Evolutionary conservation across 2,888 invertebrate genomes (phyloP), one percentile per base, ranked within the genome.

Genomic region (Drosophila atripex): DNA sequence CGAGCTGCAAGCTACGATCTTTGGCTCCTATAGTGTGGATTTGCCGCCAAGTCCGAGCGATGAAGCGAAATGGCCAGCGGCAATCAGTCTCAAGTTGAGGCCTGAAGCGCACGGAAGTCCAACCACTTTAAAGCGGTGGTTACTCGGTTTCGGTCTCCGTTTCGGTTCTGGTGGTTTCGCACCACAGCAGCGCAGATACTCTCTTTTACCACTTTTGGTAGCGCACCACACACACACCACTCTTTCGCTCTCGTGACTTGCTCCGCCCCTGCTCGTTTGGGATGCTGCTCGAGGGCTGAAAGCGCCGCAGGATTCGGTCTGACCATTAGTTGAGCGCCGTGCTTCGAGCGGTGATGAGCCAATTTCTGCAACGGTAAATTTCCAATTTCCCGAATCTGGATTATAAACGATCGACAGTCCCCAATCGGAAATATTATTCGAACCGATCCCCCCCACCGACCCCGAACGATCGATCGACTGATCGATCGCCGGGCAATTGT

Each of bases 291-390:
- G 85, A 84, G 90, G 91, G 89, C 83, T 85, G 78, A 73, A 79
- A 90, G 78, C 77, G 89, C 91, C 90, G 89, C 88, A 90, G 89
- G 90, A 89, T 80, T 77, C 85, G 76, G 75, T 53, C 28, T 55
- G 57, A 63, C 52, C 69, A 71, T 85, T 83, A 89, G 89, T 89
- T 78, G 79, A 83, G 80, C 70, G 82, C 69, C 77, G 88, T 77
- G 89, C 89, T 86, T 88, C 79, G 73, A 89, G 86, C 89, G 71
- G 88, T 86, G 73, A 77, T 73, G 86, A 78, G 86, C 76, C 55
- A 21, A 49, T 60, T 46, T 49, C 55, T 45, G 61, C 56, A 52
- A 68, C 73, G 73, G 74, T 73, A 82, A 72, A 69, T 59, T 65
- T 32, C 57, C 74, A 66, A 66, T 78, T 76, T 65, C 45, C 49